phyloP scores from a whole-genome alignment of 2,113 vertebrate genomes.

The Actenoides hombroni region DNA sequence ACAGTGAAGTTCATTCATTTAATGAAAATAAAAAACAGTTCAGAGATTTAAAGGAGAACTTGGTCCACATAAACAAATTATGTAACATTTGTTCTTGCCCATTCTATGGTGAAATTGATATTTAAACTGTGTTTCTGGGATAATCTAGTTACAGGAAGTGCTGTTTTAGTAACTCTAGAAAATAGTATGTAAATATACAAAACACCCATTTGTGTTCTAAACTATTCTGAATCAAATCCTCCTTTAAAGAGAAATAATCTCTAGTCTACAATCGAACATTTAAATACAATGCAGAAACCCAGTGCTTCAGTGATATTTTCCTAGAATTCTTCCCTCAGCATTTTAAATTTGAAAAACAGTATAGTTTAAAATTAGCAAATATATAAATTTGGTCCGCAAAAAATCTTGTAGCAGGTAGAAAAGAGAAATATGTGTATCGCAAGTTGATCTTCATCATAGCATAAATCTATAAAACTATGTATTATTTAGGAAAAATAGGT shows the following conservation, averaged over 20 bases:
- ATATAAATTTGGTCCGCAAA: slow-evolving; percentile 71
- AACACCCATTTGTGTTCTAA: slow-evolving; percentile 33
- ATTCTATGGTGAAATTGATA: slow-evolving; percentile 12
- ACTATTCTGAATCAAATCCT: slow-evolving; percentile 64
- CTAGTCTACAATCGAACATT: slow-evolving; percentile 33
- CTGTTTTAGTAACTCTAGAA: slow-evolving; percentile 14
- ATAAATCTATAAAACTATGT: slow-evolving; percentile 75
- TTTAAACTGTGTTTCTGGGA: slow-evolving; percentile 38
- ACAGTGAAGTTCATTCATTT: slow-evolving; percentile 51
- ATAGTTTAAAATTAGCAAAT: slow-evolving; percentile 68
- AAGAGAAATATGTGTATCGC: slow-evolving; percentile 70
- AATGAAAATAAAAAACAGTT: slow-evolving; percentile 55
- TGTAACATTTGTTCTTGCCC: slow-evolving; percentile 7
- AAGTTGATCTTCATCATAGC: slow-evolving; percentile 68
- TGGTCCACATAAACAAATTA: slow-evolving; percentile 26
- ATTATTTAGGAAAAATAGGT: slow-evolving; percentile 81
- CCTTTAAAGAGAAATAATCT: slow-evolving; percentile 61
- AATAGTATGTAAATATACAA: slow-evolving; percentile 40
- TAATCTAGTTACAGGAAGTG: slow-evolving; percentile 44
- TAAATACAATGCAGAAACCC: slow-evolving; percentile 53
- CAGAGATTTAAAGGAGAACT: slow-evolving; percentile 69
- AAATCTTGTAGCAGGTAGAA: slow-evolving; percentile 87
- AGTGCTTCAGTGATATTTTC: slow-evolving; percentile 40
- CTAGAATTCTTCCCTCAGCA: background rate
- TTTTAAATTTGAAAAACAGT: slow-evolving; percentile 55